Evolutionary conservation across 2,797 vertebrate genomes (phyloP).

Genomic region (Mionectes olivaceus): DNA sequence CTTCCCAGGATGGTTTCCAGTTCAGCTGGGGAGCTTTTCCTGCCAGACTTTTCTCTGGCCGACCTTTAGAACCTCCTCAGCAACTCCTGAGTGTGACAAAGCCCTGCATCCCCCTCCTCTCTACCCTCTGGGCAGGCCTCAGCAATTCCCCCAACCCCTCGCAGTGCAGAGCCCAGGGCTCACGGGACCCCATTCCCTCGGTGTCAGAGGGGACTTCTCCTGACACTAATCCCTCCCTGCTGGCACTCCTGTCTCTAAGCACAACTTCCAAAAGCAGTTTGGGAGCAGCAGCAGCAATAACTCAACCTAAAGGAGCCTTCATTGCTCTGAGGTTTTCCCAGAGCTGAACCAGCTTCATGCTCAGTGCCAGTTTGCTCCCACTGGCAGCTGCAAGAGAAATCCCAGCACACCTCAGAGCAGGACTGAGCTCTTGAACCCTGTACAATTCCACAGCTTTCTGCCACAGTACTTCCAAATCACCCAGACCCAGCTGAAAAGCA

Average conservation of each 20-base stretch:
- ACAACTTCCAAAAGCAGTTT: neutral
- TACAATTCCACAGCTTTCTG: neutral
- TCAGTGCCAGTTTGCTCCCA: neutral
- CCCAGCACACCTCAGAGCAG: neutral
- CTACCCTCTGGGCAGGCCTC: neutral
- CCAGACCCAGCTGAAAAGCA: neutral
- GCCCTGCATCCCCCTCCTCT: neutral
- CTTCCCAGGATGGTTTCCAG: neutral
- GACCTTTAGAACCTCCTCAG: neutral
- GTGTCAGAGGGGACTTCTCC: neutral
- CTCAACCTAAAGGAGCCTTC: neutral
- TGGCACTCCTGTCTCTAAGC: neutral
- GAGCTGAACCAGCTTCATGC: neutral
- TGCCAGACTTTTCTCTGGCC: neutral
- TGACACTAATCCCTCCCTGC: neutral
- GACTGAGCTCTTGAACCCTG: neutral
- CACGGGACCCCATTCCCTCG: neutral
- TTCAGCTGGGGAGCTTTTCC: neutral
- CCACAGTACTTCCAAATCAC: neutral
- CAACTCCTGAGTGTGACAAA: neutral
- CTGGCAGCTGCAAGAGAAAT: neutral
- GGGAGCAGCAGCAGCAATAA: neutral
- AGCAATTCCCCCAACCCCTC: neutral
- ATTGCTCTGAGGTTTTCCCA: neutral
- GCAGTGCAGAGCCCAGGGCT: neutral